phyloP scores from a whole-genome alignment of 1,140 invertebrate species.

The Globodera ellingtonae region DNA sequence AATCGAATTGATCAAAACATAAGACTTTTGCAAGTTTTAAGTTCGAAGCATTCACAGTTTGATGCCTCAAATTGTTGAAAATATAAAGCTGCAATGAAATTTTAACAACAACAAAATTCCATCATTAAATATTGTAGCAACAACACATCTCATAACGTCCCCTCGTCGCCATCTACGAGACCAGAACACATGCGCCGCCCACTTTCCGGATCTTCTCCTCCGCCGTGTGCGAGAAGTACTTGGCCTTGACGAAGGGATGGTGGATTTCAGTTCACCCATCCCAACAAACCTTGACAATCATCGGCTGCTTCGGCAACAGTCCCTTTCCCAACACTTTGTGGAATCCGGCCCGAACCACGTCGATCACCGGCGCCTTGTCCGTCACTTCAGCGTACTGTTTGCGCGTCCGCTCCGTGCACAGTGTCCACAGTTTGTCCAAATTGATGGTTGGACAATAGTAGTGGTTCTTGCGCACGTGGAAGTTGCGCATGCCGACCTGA shows the following conservation, averaged over 20 bases:
- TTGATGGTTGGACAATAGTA: slow-evolving; percentile 91
- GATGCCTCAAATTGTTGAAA: background rate
- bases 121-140: slow-evolving; percentile 29
- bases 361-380: slow-evolving; percentile 93
- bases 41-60: too few species aligned
- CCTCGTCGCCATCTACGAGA: slow-evolving; percentile 76
- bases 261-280: too few species aligned
- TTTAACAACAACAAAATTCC: slow-evolving; percentile 30
- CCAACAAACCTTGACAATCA: slow-evolving; percentile 83
- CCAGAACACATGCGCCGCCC: slow-evolving; percentile 92
- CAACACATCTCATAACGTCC: slow-evolving; percentile 19
- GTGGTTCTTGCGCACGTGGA: slow-evolving; percentile 85
- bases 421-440: slow-evolving; percentile 92
- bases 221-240: slow-evolving; percentile 94
- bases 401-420: slow-evolving; percentile 87
- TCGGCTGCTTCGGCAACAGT: slow-evolving; percentile 88
- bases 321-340: slow-evolving; percentile 86
- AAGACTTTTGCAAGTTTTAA: too few species aligned
- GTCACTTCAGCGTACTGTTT: slow-evolving; percentile 79
- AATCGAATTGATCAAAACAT: too few species aligned
- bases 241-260: slow-evolving; percentile 70
- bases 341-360: slow-evolving; percentile 87
- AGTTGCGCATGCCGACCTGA: slow-evolving; percentile 94
- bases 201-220: slow-evolving; percentile 96
- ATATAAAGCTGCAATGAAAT: background rate